These are phyloP conservation scores for Pristionchus pacificus DNA, from an alignment of 1,140 invertebrate genomes.

Conservation along the genomic window DNA sequence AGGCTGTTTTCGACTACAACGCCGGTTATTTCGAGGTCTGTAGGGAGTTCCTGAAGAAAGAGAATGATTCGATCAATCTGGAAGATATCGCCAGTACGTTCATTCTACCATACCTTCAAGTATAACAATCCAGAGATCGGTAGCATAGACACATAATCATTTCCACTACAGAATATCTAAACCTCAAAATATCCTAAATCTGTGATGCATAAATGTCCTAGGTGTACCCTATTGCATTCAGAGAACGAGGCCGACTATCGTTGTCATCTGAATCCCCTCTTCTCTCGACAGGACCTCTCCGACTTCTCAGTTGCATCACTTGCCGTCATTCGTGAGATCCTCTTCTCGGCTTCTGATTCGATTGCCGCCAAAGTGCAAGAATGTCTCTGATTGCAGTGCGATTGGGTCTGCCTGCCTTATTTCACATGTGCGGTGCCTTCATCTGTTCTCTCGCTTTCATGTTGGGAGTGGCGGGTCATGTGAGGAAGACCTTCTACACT, in stretches of 20 bases:
- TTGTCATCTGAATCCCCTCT: constrained; percentile 34
- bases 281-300: constrained; percentile 33
- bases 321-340: constrained; percentile 35
- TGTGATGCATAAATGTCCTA: too few species aligned
- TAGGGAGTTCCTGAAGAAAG: constrained; percentile 29
- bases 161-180: too few species aligned
- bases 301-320: constrained; percentile 38
- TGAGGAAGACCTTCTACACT: constrained; percentile 20
- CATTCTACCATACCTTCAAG: too few species aligned
- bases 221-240: too few species aligned
- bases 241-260: constrained; percentile 23
- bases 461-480: constrained; percentile 34
- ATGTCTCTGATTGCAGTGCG: constrained; percentile 24
- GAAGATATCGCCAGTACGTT: too few species aligned
- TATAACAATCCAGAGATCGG: too few species aligned
- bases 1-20: constrained; percentile 38
- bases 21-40: constrained; percentile 44
- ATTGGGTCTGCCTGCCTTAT: constrained; percentile 31
- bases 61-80: too few species aligned
- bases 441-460: constrained; percentile 34
- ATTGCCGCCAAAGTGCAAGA: background rate
- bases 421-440: constrained; percentile 36
- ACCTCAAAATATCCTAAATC: too few species aligned
- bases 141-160: too few species aligned
- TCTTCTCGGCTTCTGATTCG: constrained; percentile 17